A percentile compares a stretch with the other conserved stretches of the same genome.
Conservation (phyloP, 2,113 vertebrate species). For the Neomonachus schauinslandi region DNA sequence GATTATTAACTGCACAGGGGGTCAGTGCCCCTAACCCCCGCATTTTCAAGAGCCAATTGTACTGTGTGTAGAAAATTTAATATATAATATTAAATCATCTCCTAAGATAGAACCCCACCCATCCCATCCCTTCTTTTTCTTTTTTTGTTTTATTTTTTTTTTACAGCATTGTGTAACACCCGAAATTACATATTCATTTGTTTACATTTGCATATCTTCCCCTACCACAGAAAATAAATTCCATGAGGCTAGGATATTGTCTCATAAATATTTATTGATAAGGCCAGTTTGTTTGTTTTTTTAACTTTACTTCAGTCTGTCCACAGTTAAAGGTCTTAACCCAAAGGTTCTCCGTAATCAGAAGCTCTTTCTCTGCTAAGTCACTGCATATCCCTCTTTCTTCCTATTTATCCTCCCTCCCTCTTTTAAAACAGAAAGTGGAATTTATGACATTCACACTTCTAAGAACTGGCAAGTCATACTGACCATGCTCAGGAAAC, state of each 20-base stretch:
- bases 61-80: not conserved
- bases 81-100: constrained; percentile 19
- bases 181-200: constrained; percentile 11
- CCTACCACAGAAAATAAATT: constrained; percentile 26
- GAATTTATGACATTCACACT: not conserved
- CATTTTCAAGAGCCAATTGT: not conserved
- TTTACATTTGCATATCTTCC: constrained; percentile 20
- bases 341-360: not conserved
- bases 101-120: not conserved
- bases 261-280: not conserved
- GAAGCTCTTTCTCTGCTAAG: not conserved
- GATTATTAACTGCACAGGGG: not conserved
- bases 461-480: not conserved
- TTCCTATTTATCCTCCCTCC: not conserved
- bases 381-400: not conserved
- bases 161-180: not conserved
- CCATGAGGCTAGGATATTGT: not conserved
- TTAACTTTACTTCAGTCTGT: not conserved
- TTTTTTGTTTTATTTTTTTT: not conserved
- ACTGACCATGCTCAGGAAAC: not conserved
- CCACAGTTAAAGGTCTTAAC: not conserved
- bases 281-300: not conserved
- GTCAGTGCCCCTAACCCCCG: not conserved
- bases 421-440: constrained; percentile 4
- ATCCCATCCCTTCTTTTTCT: not conserved